phyloP scores from a whole-genome alignment of 2,888 invertebrate species.

The Heliconius hortense region DNA sequence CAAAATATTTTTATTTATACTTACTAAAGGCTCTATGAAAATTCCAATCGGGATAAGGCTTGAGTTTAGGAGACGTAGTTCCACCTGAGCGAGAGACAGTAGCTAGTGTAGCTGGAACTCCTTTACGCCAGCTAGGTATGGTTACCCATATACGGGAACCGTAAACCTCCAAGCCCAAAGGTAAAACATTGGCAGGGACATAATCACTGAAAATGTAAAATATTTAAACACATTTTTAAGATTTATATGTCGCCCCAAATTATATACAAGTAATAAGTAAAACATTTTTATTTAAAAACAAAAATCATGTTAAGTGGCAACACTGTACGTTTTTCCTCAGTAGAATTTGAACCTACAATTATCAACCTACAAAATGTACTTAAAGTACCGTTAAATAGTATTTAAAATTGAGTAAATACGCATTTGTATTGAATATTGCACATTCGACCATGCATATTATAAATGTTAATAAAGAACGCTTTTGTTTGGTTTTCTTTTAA shows the following conservation, averaged over 20 bases:
- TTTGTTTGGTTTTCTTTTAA: not conserved
- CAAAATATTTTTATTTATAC: constrained; percentile 37
- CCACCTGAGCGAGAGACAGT: constrained; percentile 84
- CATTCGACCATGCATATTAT: not conserved
- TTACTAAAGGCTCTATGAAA: constrained; percentile 83
- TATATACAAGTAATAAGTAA: too few relatives aligned
- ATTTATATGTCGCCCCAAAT: too few relatives aligned
- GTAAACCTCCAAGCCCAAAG: constrained; percentile 87
- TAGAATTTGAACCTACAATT: not conserved
- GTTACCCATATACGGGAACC: constrained; percentile 87
- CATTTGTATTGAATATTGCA: not conserved
- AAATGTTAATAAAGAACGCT: not conserved
- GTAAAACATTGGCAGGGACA: constrained; percentile 87
- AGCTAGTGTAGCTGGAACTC: constrained; percentile 88
- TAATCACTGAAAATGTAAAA: constrained; percentile 73
- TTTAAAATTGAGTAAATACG: not conserved
- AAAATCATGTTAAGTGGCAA: not conserved
- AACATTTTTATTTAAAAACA: too few relatives aligned
- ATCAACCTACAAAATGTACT: not conserved
- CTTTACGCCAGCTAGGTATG: constrained; percentile 88
- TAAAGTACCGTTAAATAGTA: too few relatives aligned
- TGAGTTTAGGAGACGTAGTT: constrained; percentile 81
- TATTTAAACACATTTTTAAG: not conserved
- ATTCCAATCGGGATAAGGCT: constrained; percentile 89
- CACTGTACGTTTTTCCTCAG: not conserved